These are phyloP conservation scores for Azemiops feae DNA, from an alignment of 2,113 vertebrate species.

Conservation along the genomic window DNA sequence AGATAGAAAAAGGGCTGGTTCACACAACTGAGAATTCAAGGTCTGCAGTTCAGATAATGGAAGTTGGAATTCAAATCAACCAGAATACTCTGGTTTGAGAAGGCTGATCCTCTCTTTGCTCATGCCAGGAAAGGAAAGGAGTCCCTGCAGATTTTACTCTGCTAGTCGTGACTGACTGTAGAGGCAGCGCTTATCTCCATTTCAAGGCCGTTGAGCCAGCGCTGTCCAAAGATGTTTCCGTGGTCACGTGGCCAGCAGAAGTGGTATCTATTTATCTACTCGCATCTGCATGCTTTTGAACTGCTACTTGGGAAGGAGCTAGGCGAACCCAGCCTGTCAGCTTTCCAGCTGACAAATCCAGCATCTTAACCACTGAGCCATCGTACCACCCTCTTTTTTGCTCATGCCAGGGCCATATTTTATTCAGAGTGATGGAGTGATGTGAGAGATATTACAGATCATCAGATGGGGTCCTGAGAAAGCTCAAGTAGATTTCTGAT, in stretches of 20 bases:
- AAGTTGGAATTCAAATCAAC: background rate
- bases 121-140: background rate
- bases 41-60: background rate
- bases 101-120: background rate
- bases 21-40: background rate
- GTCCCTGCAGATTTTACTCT: background rate
- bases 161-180: background rate
- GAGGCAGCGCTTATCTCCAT: background rate
- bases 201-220: background rate
- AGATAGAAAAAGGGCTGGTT: constrained; percentile 7
- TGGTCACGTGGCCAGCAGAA: background rate
- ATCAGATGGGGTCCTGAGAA: background rate
- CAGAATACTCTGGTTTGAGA: background rate
- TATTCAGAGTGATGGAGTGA: background rate
- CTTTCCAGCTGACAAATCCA: background rate
- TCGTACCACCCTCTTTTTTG: background rate
- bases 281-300: background rate
- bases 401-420: background rate
- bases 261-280: background rate
- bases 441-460: background rate
- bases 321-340: background rate
- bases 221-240: background rate
- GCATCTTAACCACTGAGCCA: background rate
- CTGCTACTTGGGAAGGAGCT: background rate
- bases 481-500: background rate